Base-by-base conservation (phyloP, 2,113 vertebrate species). In the Platysternon megacephalum region DNA sequence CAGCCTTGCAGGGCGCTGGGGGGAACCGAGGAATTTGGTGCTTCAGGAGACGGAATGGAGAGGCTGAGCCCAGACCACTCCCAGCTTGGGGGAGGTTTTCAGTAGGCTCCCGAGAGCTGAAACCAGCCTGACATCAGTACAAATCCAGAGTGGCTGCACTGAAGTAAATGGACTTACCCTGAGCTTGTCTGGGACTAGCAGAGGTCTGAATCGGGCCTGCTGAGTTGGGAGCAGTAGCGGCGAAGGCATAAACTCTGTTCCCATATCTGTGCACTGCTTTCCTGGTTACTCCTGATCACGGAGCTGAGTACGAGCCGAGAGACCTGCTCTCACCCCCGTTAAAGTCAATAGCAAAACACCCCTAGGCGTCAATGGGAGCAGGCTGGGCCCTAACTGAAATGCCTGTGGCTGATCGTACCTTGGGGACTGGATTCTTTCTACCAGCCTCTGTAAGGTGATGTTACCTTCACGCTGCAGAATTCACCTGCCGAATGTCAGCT, bases 21-120 rank as follows among this genome's bases (percentile, higher is more conserved):
- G 16, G 22, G 79, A 29, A 39, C 32, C 11, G 48, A 16, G 11
- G 65, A n/a, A 19, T 86, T 94, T 95, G 90, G 94, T 84, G 85
- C 88, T 94, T 92, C 84, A 84, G 92, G 24, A 88, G 88, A 90
- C 52, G 8, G 21, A 53, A 22, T 93, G 93, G 16, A 91, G 78
- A 88, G 95, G 85, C 80, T 52, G 80, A 39, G 80, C 55, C 93
- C 88, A 93, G 93, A 97, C 96, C 96, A 49, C 17, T n/a, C 14
- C 35, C 10, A 12, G 4, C 65, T 61, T 74, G 39, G 49, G n/a
- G 12, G 42, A 19, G n/a, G 12, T 4, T n/a, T 32, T 42, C 79
- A 83, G 19, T 21, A 72, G 21, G 68, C 13, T 19, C 68, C 19
- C 4, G 8, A 42, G 5, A 74, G 68, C 68, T 22, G 68, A 42